Evolutionary conservation across 2,797 vertebrate genomes (phyloP).

Genomic region (Eleutherodactylus coqui): DNA sequence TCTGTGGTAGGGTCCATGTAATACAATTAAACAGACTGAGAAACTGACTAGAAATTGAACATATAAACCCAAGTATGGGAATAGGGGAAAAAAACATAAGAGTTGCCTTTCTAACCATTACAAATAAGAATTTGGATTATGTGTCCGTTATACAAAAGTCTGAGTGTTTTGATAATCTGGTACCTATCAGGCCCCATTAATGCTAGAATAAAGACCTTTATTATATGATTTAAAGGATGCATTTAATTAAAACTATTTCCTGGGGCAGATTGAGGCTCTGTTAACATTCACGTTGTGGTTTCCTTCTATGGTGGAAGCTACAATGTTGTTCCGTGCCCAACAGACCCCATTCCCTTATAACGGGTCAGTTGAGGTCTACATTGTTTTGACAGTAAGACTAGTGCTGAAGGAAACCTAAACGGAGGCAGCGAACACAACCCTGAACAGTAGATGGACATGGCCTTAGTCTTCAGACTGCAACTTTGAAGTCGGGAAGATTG

Average conservation of each 20-base stretch:
- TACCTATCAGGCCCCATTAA: neutral
- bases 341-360: neutral
- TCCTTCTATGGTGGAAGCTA: neutral
- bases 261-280: neutral
- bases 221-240: too few species aligned
- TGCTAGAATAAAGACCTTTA: neutral
- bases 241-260: too few species aligned
- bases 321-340: neutral
- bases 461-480: neutral
- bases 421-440: too few species aligned
- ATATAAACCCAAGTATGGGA: too few species aligned
- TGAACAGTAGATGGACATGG: neutral
- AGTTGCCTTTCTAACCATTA: too few species aligned
- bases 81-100: too few species aligned
- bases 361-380: neutral
- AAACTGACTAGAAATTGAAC: too few species aligned
- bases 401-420: too few species aligned
- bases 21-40: too few species aligned
- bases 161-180: neutral
- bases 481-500: neutral
- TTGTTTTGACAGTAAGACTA: neutral
- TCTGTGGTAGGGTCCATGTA: too few species aligned
- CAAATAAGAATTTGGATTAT: neutral
- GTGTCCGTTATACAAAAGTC: neutral
- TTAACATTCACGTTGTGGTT: neutral